phyloP scores from a whole-genome alignment of 2,113 vertebrate species.

The Peucedramus taeniatus region DNA sequence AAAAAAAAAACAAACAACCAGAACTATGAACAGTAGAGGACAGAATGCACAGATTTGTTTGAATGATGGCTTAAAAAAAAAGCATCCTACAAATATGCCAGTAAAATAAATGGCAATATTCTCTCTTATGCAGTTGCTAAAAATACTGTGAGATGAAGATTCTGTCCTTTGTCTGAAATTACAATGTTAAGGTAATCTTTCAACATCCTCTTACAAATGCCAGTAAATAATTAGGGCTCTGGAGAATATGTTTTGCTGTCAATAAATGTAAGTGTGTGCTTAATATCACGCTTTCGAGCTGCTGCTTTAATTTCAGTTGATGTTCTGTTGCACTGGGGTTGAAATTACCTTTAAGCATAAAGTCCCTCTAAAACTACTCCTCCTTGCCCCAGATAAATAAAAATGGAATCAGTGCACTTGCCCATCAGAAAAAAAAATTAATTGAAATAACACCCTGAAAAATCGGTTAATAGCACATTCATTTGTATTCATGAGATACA shows the following conservation, averaged over 20 bases:
- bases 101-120: conserved; percentile 37
- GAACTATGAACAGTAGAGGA: background rate
- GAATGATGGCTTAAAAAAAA: conserved; percentile 12
- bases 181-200: conserved; percentile 47
- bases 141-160: conserved; percentile 39
- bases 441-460: background rate
- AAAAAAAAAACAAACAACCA: background rate
- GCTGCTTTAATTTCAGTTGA: background rate
- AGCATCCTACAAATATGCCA: conserved; percentile 5
- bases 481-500: background rate
- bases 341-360: conserved; percentile 11
- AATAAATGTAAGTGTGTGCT: background rate
- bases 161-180: conserved; percentile 29
- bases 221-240: conserved; percentile 52
- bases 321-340: background rate
- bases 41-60: conserved; percentile 19
- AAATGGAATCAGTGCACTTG: background rate
- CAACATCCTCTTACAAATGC: conserved; percentile 31
- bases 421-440: background rate
- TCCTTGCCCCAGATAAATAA: conserved; percentile 13
- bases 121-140: background rate
- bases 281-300: background rate
- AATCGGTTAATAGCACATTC: background rate
- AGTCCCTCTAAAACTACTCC: conserved; percentile 7
- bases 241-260: conserved; percentile 35